Conservation (phyloP, 2,797 vertebrate genomes). For the Gymnodraco acuticeps region DNA sequence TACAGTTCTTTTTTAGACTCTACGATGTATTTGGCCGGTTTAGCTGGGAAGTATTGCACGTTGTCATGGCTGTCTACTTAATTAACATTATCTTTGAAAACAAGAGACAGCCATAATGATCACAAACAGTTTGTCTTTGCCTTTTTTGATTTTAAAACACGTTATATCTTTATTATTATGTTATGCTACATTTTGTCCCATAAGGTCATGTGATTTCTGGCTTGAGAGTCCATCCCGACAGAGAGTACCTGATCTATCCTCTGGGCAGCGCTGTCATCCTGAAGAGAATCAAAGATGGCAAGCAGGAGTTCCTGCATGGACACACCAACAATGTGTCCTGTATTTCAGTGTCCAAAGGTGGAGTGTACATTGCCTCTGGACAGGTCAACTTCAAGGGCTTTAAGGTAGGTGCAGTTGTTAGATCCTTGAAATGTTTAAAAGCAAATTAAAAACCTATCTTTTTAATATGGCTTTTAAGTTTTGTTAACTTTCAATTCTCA, state of each 20-base stretch:
- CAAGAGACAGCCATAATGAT: background rate
- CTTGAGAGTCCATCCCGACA: slow-evolving; percentile 89
- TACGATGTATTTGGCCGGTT: background rate
- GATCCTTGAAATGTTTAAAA: too few species aligned
- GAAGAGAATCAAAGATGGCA: slow-evolving; percentile 83
- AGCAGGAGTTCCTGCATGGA: slow-evolving; percentile 89
- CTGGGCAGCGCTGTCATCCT: slow-evolving; percentile 90
- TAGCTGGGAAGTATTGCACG: background rate
- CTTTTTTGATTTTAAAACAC: background rate
- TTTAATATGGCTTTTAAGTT: too few species aligned
- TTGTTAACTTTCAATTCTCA: too few species aligned
- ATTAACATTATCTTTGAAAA: background rate
- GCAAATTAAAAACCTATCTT: too few species aligned
- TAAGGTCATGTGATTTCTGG: slow-evolving; percentile 88
- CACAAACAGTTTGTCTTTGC: background rate
- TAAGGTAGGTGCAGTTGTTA: slow-evolving; percentile 81
- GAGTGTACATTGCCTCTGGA: slow-evolving; percentile 90
- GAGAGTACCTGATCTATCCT: slow-evolving; percentile 90
- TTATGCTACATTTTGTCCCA: slow-evolving; percentile 2
- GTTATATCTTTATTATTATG: background rate
- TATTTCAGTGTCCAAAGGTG: slow-evolving; percentile 85
- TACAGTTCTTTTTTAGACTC: background rate
- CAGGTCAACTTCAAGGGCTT: slow-evolving; percentile 92
- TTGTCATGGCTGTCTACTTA: background rate
- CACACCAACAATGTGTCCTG: slow-evolving; percentile 93